phyloP scores from a whole-genome alignment of 2,113 vertebrate genomes.

The Semnornis frantzii region DNA sequence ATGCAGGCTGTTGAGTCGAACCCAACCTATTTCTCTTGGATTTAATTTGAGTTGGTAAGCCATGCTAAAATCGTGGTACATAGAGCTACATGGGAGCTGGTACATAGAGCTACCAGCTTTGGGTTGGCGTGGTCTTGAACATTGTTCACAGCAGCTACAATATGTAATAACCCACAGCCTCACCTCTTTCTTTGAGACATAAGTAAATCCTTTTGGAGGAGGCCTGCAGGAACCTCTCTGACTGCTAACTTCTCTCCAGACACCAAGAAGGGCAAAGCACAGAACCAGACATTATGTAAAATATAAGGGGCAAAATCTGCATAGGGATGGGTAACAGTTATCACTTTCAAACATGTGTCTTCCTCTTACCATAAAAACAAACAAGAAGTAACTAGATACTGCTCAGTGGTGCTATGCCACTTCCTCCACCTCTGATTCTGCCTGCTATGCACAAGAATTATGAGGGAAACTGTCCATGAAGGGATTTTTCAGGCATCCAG shows the following conservation, averaged over 20 bases:
- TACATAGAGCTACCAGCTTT: neutral
- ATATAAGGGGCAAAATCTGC: neutral
- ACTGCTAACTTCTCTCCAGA: neutral
- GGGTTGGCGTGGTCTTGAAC: neutral
- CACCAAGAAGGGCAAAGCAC: neutral
- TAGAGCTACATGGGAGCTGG: neutral
- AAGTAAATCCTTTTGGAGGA: neutral
- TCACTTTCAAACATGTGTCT: neutral
- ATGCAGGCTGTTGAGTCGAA: neutral
- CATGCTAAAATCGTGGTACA: neutral
- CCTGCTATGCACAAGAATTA: neutral
- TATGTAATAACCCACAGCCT: neutral
- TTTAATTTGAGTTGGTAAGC: neutral
- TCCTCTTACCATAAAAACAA: neutral
- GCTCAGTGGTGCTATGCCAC: neutral
- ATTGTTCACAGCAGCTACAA: neutral
- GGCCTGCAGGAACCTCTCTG: neutral
- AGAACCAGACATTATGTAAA: neutral
- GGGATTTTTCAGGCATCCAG: neutral
- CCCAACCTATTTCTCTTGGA: neutral
- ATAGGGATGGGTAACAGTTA: neutral
- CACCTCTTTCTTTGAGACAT: neutral
- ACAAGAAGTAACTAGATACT: neutral
- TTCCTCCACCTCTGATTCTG: neutral
- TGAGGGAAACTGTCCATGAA: neutral